A percentile compares a stretch with the other conserved stretches of the same genome.
phyloP scores from a whole-genome alignment of 2,888 invertebrate species.

The Sepioteuthis lessoniana region DNA sequence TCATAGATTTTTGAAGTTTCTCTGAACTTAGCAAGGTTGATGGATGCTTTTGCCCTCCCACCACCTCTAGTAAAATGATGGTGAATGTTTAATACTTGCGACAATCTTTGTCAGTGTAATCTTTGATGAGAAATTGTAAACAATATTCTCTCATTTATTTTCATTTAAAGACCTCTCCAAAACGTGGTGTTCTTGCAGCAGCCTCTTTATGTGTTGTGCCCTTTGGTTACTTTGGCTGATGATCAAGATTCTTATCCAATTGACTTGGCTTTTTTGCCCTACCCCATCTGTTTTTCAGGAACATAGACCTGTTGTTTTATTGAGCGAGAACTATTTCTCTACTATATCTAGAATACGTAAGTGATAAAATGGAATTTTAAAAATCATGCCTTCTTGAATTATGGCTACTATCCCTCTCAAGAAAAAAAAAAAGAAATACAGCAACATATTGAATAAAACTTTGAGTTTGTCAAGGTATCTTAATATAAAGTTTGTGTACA shows the following conservation, averaged over 20 bases:
- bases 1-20: neutral
- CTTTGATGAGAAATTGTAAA: neutral
- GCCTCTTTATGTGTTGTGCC: slow-evolving; percentile 33
- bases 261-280: slow-evolving; percentile 5
- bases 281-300: slow-evolving; percentile 33
- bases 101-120: neutral
- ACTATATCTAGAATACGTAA: neutral
- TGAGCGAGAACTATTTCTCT: neutral
- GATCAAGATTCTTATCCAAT: slow-evolving; percentile 24
- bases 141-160: neutral
- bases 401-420: neutral
- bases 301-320: neutral
- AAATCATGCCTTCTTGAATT: slow-evolving; percentile 33
- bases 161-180: slow-evolving; percentile 8
- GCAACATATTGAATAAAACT: neutral
- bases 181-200: neutral
- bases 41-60: neutral
- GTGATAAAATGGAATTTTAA: neutral
- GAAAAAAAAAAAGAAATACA: neutral
- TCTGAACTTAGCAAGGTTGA: neutral
- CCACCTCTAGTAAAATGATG: slow-evolving; percentile 8
- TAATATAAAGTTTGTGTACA: neutral
- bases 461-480: neutral
- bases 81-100: slow-evolving; percentile 21
- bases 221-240: neutral